phyloP scores from a whole-genome alignment of 2,113 vertebrate species.

The Potamarius usumacintae region DNA sequence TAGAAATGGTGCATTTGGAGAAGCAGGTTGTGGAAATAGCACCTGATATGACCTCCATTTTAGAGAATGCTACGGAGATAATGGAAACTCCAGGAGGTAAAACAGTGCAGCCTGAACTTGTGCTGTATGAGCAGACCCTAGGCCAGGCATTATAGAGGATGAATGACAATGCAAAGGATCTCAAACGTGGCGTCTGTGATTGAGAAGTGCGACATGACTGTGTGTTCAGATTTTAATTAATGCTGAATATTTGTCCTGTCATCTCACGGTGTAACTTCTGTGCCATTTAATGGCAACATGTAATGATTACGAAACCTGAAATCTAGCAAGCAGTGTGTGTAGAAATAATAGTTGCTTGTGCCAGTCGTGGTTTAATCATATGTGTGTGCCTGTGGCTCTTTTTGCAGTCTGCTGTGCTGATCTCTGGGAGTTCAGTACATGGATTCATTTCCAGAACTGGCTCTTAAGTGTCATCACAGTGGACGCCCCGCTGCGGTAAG shows the following conservation, averaged over 20 bases:
- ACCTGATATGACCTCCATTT: constrained; percentile 73
- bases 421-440: constrained; percentile 46
- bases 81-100: constrained; percentile 75
- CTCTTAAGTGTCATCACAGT: constrained; percentile 50
- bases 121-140: constrained; percentile 40
- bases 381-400: constrained; percentile 39
- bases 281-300: background rate
- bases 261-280: constrained; percentile 12
- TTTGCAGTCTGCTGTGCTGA: constrained; percentile 34
- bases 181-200: background rate
- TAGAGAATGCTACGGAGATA: constrained; percentile 69
- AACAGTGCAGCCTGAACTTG: constrained; percentile 48
- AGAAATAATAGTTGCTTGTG: constrained; percentile 5
- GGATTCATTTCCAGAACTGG: constrained; percentile 55
- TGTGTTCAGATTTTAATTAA: constrained; percentile 10
- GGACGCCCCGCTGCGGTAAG: constrained; percentile 51
- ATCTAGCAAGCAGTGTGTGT: constrained; percentile 18
- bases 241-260: constrained; percentile 16
- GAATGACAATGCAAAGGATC: constrained; percentile 53
- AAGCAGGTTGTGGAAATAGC: constrained; percentile 67
- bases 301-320: constrained; percentile 18
- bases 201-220: background rate
- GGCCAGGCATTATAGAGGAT: constrained; percentile 57
- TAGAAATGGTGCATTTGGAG: constrained; percentile 70
- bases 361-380: constrained; percentile 27